phyloP scores from a whole-genome alignment of 2,888 invertebrate genomes.

The Lepidocyrtoides sp. region DNA sequence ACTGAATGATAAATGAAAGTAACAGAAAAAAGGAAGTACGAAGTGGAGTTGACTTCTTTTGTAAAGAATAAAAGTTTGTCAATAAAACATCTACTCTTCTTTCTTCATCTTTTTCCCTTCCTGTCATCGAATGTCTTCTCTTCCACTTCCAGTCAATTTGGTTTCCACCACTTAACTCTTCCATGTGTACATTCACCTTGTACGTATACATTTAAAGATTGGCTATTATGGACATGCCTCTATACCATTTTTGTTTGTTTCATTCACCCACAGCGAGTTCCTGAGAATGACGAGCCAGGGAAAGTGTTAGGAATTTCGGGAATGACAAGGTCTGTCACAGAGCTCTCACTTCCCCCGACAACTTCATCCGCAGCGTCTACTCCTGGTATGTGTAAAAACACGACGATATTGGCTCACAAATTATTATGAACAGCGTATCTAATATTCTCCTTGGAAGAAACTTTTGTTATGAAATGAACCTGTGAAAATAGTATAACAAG shows the following conservation, averaged over 20 bases:
- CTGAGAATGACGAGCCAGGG: slow-evolving; percentile 85
- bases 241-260: background rate
- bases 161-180: slow-evolving; percentile 25
- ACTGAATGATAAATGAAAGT: background rate
- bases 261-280: slow-evolving; percentile 79
- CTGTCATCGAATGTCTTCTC: slow-evolving; percentile 32
- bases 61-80: background rate
- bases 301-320: slow-evolving; percentile 82
- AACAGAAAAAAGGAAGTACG: background rate
- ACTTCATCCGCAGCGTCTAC: slow-evolving; percentile 85
- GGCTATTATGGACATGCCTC: background rate
- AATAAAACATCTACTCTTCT: slow-evolving; percentile 22
- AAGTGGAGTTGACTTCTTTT: slow-evolving; percentile 40
- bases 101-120: slow-evolving; percentile 2
- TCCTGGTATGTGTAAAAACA: slow-evolving; percentile 81
- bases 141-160: slow-evolving; percentile 50
- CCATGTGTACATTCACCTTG: background rate
- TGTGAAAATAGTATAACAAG: too few relatives aligned
- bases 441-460: too few relatives aligned
- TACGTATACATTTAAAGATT: too few relatives aligned
- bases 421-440: background rate
- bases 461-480: too few relatives aligned
- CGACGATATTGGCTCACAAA: background rate
- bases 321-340: slow-evolving; percentile 84
- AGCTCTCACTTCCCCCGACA: slow-evolving; percentile 82